These are phyloP conservation scores for Todus mexicanus DNA, from an alignment of 2,797 vertebrate species.

Conservation along the genomic window DNA sequence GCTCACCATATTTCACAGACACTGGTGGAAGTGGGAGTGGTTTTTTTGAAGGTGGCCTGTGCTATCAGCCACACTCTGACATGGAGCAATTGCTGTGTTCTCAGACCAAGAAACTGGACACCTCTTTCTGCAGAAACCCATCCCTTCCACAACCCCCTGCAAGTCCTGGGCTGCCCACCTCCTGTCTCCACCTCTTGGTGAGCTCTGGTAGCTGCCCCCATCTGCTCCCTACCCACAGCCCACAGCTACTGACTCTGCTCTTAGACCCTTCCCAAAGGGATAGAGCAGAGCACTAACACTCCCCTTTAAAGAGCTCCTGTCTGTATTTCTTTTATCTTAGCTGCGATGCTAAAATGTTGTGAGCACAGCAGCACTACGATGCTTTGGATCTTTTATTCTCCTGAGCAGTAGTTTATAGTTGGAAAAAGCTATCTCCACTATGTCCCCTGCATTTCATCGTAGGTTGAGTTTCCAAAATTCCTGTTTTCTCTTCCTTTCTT, in stretches of 20 bases:
- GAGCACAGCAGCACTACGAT: not conserved
- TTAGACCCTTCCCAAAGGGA: not conserved
- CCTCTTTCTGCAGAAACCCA: not conserved
- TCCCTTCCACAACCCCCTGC: not conserved
- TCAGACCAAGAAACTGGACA: not conserved
- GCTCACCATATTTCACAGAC: not conserved
- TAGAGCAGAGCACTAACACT: not conserved
- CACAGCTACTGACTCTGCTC: not conserved
- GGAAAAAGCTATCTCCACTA: not conserved
- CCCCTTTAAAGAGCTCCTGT: not conserved
- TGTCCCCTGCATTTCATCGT: not conserved
- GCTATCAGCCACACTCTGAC: not conserved
- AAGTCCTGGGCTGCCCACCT: not conserved
- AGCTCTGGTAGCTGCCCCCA: not conserved
- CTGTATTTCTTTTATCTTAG: not conserved
- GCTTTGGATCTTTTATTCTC: not conserved
- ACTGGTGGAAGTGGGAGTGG: not conserved
- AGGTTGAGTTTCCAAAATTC: not conserved
- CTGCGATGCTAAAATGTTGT: fast-evolving
- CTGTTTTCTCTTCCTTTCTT: not conserved
- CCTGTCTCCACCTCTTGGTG: not conserved
- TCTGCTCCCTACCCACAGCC: not conserved
- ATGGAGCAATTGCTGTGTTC: fast-evolving
- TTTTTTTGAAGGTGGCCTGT: not conserved
- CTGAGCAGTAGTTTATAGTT: not conserved